Base-by-base conservation (phyloP, 2,797 vertebrate genomes). In the Leptatherina wallacei region DNA sequence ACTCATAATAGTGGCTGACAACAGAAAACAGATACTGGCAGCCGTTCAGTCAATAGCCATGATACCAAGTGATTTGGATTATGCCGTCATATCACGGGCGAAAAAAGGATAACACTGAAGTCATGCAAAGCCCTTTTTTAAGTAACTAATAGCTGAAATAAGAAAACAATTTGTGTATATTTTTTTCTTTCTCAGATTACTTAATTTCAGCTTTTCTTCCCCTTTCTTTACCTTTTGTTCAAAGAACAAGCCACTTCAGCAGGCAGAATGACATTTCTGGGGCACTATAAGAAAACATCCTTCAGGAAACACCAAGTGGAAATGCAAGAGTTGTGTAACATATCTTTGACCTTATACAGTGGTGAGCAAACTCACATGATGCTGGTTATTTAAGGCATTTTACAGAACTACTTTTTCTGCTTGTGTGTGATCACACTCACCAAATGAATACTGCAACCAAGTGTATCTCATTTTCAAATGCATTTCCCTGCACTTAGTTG, bases 181-280 rank as follows among this genome's bases (percentile, higher is more conserved):
- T 33, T 63, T 40, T 38, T 68, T 32, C 18, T 29, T 27, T 29
- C 32, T 35, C 20, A 20, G 62, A 24, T 59, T 22, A 59, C 29
- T 58, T 22, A 42, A 22, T 54, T 27, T 49, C 14, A 35, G 56
- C 54, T 60, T 75, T 77, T 73, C 72, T 79, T 11, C 8, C 20
- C 51, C 33, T 70, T 59, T 75, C 77, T 69, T 75, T 83, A 60
- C 51, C 60, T 82, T 90, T 83, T 86, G 83, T 85, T 68, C 72
- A 59, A 52, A 78, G 71, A 85, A 82, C 86, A 88, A 67, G 78
- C 75, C 70, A 69, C 77, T 82, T 80, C 75, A 80, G 72, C 75
- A 73, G 86, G 58, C 82, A 80, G 71, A 85, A 64, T 85, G 88
- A 88, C 88, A 91, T 90, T 91, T 91, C 83, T 88, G 75, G 78